Percentiles rank a stretch among this genome's conserved stretches.
Evolutionary conservation across 2,113 vertebrate genomes (phyloP).

Genomic region (Puma concolor): DNA sequence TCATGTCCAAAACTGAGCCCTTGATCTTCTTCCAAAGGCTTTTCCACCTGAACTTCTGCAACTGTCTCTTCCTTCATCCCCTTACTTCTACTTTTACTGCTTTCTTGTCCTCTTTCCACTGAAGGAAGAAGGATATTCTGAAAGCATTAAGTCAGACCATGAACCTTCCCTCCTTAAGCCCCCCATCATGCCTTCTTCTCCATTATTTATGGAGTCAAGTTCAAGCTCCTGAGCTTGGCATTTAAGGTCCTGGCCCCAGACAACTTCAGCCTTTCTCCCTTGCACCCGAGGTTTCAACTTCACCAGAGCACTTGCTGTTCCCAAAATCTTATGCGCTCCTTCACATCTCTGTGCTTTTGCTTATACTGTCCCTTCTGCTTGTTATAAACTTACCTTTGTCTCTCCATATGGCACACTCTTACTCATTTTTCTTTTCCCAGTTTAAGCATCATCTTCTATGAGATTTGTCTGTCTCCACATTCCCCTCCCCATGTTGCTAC

Average conservation of each 20-base stretch:
- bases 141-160: background rate
- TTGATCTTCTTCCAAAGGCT: background rate
- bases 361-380: background rate
- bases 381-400: background rate
- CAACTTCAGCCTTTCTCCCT: background rate
- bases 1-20: background rate
- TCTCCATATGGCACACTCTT: background rate
- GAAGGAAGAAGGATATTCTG: background rate
- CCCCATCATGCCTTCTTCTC: background rate
- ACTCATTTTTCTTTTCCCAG: background rate
- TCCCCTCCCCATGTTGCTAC: background rate
- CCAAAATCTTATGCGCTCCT: background rate
- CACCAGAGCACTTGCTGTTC: background rate
- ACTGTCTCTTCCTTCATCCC: background rate
- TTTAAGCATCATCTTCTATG: background rate
- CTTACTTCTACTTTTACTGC: background rate
- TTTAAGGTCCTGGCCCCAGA: background rate
- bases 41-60: background rate
- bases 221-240: background rate
- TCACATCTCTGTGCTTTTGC: background rate
- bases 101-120: background rate
- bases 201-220: background rate
- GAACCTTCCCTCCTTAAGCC: background rate
- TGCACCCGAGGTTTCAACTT: background rate
- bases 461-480: background rate